Conservation (phyloP, 2,113 vertebrate species). For the Lota lota region DNA sequence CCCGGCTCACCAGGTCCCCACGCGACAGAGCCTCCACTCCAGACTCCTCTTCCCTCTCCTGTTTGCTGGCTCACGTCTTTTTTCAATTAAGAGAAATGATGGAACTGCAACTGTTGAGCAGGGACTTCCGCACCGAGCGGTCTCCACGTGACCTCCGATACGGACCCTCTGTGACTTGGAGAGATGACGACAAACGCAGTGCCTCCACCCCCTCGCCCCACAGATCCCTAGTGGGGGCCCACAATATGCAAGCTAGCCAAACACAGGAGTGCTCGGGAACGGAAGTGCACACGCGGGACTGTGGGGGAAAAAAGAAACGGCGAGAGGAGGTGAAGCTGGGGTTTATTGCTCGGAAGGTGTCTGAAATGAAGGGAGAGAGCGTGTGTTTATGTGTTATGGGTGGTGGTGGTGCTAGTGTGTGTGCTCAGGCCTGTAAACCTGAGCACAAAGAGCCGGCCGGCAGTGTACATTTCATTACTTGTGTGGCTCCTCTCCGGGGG, state of each 20-base stretch:
- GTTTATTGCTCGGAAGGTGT: constrained; percentile 51
- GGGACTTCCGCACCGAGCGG: no score
- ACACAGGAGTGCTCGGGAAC: constrained; percentile 31
- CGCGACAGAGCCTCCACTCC: constrained; percentile 12
- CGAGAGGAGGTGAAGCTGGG: constrained; percentile 33
- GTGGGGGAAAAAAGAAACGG: constrained; percentile 1
- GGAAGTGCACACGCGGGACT: no score
- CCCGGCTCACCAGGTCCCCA: constrained; percentile 12
- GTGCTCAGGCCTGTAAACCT: constrained; percentile 45
- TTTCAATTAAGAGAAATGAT: constrained; percentile 75
- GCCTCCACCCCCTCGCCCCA: constrained; percentile 42
- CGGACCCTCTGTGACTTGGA: constrained; percentile 49
- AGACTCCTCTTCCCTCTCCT: constrained; percentile 25
- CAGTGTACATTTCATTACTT: constrained; percentile 73
- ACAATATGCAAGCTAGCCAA: constrained; percentile 48
- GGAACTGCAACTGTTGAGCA: constrained; percentile 51
- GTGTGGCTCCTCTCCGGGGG: constrained; percentile 50
- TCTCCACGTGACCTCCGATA: constrained; percentile 38
- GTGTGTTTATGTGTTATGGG: constrained; percentile 14
- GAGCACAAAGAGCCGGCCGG: constrained; percentile 34
- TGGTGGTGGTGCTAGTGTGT: constrained; percentile 46
- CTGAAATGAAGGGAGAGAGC: not conserved
- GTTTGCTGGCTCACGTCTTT: constrained; percentile 46
- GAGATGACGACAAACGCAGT: constrained; percentile 45
- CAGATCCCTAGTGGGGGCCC: constrained; percentile 49